These are phyloP conservation scores for Xiphophorus hellerii DNA, from an alignment of 2,113 vertebrate species.

Conservation along the genomic window DNA sequence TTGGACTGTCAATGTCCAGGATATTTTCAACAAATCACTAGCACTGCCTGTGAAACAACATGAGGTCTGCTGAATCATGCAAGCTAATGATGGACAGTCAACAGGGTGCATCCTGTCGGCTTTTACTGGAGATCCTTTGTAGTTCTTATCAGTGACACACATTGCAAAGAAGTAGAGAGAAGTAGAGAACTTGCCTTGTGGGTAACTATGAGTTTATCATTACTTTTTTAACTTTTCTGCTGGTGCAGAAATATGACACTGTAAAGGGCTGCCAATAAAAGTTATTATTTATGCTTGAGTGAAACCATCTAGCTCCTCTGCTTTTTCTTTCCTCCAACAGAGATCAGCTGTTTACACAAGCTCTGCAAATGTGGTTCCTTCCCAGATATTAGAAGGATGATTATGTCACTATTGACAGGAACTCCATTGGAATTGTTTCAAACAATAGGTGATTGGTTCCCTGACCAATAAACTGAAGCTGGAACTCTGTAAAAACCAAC, in stretches of 20 bases:
- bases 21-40: slow-evolving; percentile 29
- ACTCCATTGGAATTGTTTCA: slow-evolving; percentile 22
- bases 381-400: not conserved
- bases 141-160: not conserved
- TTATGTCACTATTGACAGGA: slow-evolving; percentile 18
- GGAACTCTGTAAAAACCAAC: not conserved
- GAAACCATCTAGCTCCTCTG: not conserved
- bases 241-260: not conserved
- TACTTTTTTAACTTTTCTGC: not conserved
- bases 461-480: slow-evolving; percentile 12
- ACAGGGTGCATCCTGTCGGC: slow-evolving; percentile 48
- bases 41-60: slow-evolving; percentile 41
- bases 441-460: slow-evolving; percentile 18
- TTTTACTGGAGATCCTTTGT: slow-evolving; percentile 11
- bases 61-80: slow-evolving; percentile 63
- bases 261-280: not conserved
- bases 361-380: slow-evolving; percentile 7
- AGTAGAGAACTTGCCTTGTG: not conserved
- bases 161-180: not conserved
- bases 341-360: slow-evolving; percentile 17
- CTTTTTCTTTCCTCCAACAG: not conserved
- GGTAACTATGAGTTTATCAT: not conserved
- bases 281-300: not conserved
- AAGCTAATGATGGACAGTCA: slow-evolving; percentile 54
- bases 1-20: slow-evolving; percentile 2